Conservation (phyloP, 2,888 invertebrate species). For the Mesorhabditis sp. region DNA sequence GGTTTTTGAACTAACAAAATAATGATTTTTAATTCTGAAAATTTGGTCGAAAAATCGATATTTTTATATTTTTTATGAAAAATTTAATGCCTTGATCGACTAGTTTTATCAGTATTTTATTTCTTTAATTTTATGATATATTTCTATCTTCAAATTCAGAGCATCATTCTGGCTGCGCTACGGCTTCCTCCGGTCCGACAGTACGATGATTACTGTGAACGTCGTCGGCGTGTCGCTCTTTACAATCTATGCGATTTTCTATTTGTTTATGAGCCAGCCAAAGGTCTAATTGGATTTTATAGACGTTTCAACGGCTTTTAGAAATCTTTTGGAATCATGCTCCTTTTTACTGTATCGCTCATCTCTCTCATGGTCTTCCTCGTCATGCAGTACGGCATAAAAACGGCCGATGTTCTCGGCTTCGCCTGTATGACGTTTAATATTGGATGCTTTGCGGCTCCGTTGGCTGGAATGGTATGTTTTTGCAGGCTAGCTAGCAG, state of each 20-base stretch:
- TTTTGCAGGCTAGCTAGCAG: neutral
- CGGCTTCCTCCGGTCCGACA: constrained; percentile 73
- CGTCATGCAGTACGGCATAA: constrained; percentile 33
- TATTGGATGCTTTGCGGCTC: constrained; percentile 77
- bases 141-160: constrained; percentile 62
- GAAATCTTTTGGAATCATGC: constrained; percentile 29
- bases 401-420: constrained; percentile 68
- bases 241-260: constrained; percentile 71
- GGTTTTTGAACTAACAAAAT: no score
- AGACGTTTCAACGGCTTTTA: constrained; percentile 15
- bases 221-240: constrained; percentile 72
- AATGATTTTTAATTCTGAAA: no score
- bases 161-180: constrained; percentile 78
- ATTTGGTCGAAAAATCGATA: no score
- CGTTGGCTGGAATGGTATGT: constrained; percentile 72
- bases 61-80: no score
- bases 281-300: constrained; percentile 63
- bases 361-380: constrained; percentile 64
- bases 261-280: constrained; percentile 72
- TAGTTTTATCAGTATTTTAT: neutral
- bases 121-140: neutral
- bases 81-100: no score
- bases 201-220: constrained; percentile 74
- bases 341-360: constrained; percentile 60
- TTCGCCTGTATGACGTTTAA: constrained; percentile 70